Conservation (phyloP, 2,888 invertebrate genomes). For the Dolichomitus sp. region DNA sequence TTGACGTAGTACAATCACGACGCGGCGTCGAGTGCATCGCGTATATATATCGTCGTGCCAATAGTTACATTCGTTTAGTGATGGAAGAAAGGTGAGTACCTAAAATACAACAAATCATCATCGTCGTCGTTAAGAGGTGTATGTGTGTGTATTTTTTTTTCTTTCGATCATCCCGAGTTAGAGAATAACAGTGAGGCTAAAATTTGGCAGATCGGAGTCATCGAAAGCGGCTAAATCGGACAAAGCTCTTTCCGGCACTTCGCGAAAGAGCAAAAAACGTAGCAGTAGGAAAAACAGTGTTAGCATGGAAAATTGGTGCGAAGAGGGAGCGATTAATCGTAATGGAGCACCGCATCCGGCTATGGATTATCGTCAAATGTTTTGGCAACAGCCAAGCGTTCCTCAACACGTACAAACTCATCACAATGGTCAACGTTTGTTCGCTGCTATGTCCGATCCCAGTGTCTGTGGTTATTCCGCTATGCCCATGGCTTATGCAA, state of each 20-base stretch:
- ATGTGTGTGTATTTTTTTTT: not conserved
- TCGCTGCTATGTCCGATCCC: conserved; percentile 86
- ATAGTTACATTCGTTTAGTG: not conserved
- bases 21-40: conserved; percentile 21
- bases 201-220: conserved; percentile 66
- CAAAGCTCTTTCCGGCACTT: conserved; percentile 60
- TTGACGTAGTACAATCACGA: not conserved
- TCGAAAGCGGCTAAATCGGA: conserved; percentile 62
- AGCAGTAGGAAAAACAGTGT: conserved; percentile 58
- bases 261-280: conserved; percentile 75
- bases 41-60: conserved; percentile 4
- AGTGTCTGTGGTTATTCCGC: conserved; percentile 85
- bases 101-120: conserved; percentile 1
- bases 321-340: conserved; percentile 63
- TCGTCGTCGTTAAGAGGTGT: not conserved
- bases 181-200: not conserved
- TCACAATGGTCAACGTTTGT: conserved; percentile 86
- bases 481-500: conserved; percentile 86
- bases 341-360: conserved; percentile 63
- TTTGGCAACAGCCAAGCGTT: conserved; percentile 77
- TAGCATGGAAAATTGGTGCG: conserved; percentile 67
- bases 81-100: conserved; percentile 41
- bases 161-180: not conserved
- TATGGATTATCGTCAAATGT: conserved; percentile 78
- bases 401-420: conserved; percentile 70